These are phyloP conservation scores for Ferrisia virgata DNA, from an alignment of 2,888 invertebrate genomes.

Conservation along the genomic window DNA sequence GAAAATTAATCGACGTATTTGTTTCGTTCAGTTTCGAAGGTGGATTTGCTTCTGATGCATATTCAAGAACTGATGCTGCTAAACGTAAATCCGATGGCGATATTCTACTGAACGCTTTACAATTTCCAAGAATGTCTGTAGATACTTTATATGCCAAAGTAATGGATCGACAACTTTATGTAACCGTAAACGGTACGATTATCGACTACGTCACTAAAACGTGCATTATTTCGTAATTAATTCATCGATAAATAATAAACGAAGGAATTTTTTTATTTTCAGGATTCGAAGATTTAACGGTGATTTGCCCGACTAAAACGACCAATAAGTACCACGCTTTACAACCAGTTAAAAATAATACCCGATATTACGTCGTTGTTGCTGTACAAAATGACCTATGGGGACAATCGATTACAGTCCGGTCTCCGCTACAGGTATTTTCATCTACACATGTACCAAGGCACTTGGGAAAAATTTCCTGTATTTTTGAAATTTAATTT, in stretches of 20 bases:
- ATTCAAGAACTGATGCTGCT: conserved; percentile 12
- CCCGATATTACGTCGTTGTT: conserved; percentile 68
- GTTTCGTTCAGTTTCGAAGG: conserved; percentile 56
- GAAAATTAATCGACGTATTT: not conserved
- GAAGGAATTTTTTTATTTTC: not conserved
- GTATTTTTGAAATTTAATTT: not conserved
- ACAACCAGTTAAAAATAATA: conserved; percentile 61
- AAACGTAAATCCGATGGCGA: conserved; percentile 34
- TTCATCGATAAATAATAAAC: conserved; percentile 1
- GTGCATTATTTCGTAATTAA: no score
- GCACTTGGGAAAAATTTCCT: no score
- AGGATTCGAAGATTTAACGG: conserved; percentile 62
- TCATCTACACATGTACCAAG: no score
- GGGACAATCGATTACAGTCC: conserved; percentile 62
- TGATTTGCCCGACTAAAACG: conserved; percentile 64
- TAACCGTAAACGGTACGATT: conserved; percentile 63
- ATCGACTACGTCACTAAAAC: no score
- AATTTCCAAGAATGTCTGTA: conserved; percentile 38
- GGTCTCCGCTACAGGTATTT: conserved; percentile 71
- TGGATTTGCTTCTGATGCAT: conserved; percentile 54
- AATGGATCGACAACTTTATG: conserved; percentile 64
- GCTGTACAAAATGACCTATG: conserved; percentile 64
- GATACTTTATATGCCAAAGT: conserved; percentile 59
- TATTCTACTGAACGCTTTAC: conserved; percentile 30
- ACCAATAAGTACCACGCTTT: conserved; percentile 65